Conservation (phyloP, 1,140 invertebrate species). For the Drosophila tristis region DNA sequence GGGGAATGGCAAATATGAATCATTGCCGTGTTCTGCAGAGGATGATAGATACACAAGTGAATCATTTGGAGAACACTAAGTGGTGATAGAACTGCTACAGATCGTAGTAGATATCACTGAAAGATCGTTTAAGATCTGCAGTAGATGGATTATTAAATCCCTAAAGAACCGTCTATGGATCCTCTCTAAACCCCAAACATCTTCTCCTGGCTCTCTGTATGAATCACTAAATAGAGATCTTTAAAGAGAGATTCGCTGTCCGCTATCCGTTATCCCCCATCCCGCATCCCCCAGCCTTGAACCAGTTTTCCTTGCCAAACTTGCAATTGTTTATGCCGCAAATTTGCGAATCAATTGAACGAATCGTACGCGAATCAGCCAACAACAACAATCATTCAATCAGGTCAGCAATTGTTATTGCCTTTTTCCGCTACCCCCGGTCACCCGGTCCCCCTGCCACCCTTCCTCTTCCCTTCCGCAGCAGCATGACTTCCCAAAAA, state of each 20-base stretch:
- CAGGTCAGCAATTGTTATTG: slow-evolving; percentile 49
- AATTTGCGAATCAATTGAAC: slow-evolving; percentile 32
- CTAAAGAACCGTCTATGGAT: too few relatives aligned
- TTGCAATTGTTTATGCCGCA: slow-evolving; percentile 37
- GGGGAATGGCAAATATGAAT: too few relatives aligned
- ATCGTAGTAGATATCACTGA: too few relatives aligned
- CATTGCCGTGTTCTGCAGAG: too few relatives aligned
- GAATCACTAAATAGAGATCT: slow-evolving; percentile 27
- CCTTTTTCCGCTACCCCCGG: not conserved
- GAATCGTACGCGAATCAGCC: slow-evolving; percentile 18
- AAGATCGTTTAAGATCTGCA: too few relatives aligned
- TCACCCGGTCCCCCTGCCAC: not conserved
- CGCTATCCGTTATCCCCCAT: too few relatives aligned
- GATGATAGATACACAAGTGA: too few relatives aligned
- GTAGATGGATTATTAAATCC: too few relatives aligned
- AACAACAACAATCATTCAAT: slow-evolving; percentile 37
- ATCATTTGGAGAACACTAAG: too few relatives aligned
- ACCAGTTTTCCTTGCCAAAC: slow-evolving; percentile 7
- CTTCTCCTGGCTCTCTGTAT: slow-evolving; percentile 23
- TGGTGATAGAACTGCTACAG: too few relatives aligned
- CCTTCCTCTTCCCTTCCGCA: slow-evolving; percentile 50
- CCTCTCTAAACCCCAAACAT: too few relatives aligned
- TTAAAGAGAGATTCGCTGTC: slow-evolving; percentile 14
- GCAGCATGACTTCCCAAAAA: slow-evolving; percentile 69
- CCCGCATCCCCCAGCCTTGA: slow-evolving; percentile 20